phyloP scores from a whole-genome alignment of 2,888 invertebrate genomes.

The Sturmia bella region DNA sequence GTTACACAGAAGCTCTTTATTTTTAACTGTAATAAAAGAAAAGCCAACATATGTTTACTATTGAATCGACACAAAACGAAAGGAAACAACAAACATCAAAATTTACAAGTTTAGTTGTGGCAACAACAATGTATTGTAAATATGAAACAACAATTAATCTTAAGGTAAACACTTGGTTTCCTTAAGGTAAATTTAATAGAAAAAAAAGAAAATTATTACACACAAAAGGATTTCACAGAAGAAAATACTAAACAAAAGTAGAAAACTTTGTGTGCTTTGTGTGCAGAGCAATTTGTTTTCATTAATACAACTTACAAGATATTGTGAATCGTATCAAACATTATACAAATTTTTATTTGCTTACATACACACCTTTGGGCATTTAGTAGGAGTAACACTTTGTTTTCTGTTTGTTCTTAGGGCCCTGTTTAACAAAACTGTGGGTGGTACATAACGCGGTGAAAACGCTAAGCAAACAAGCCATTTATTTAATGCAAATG shows the following conservation, averaged over 20 bases:
- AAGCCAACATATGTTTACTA: slow-evolving; percentile 41
- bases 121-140: slow-evolving; percentile 17
- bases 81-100: slow-evolving; percentile 17
- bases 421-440: too few relatives aligned
- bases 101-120: slow-evolving; percentile 38
- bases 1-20: background rate
- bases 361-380: too few relatives aligned
- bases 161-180: slow-evolving; percentile 46
- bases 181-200: slow-evolving; percentile 35
- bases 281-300: slow-evolving; percentile 57
- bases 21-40: slow-evolving; percentile 43
- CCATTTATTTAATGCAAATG: too few relatives aligned
- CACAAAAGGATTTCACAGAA: slow-evolving; percentile 42
- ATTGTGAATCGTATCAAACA: background rate
- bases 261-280: slow-evolving; percentile 29
- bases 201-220: slow-evolving; percentile 24
- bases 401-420: too few relatives aligned
- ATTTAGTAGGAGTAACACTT: too few relatives aligned
- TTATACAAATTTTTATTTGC: too few relatives aligned
- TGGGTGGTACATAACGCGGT: too few relatives aligned
- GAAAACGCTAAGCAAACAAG: too few relatives aligned
- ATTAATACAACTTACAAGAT: slow-evolving; percentile 46
- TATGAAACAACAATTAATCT: slow-evolving; percentile 54
- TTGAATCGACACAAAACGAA: slow-evolving; percentile 16
- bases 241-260: background rate